Conservation (phyloP, 2,113 vertebrate genomes). For the Caranx ignobilis region DNA sequence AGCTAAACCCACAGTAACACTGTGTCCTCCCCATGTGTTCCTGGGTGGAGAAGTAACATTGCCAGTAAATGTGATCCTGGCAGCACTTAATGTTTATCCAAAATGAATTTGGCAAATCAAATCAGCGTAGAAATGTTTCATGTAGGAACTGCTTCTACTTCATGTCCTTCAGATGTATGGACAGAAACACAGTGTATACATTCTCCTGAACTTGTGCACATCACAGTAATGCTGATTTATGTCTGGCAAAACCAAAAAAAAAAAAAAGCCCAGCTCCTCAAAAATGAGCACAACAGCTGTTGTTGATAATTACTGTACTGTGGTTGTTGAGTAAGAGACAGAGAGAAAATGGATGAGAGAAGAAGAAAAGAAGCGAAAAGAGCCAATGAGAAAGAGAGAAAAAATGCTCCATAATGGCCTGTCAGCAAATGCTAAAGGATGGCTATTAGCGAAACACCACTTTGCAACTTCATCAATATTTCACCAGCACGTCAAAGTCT, state of each 20-base stretch:
- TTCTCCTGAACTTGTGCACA: background rate
- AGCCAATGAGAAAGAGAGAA: constrained; percentile 50
- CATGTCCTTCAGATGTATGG: background rate
- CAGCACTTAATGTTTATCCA: background rate
- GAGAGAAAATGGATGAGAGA: constrained; percentile 32
- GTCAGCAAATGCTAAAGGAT: constrained; percentile 74
- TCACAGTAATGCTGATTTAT: constrained; percentile 24
- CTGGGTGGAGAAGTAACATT: background rate
- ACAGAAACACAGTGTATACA: background rate
- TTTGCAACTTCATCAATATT: constrained; percentile 81
- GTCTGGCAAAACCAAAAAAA: background rate
- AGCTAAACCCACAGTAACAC: no score
- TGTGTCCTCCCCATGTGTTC: background rate
- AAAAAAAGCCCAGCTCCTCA: constrained; percentile 35
- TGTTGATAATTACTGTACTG: constrained; percentile 61
- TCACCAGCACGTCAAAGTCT: constrained; percentile 66
- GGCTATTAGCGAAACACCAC: constrained; percentile 74
- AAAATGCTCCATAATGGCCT: constrained; percentile 59
- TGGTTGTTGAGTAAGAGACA: constrained; percentile 58
- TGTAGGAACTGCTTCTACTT: background rate
- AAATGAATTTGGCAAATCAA: constrained; percentile 8
- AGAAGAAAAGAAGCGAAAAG: constrained; percentile 19
- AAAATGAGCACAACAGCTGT: constrained; percentile 52
- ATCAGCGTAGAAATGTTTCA: background rate
- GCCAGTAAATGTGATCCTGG: constrained; percentile 1